Base-by-base conservation (phyloP, 2,888 invertebrate genomes). In the Pyralis farinalis region DNA sequence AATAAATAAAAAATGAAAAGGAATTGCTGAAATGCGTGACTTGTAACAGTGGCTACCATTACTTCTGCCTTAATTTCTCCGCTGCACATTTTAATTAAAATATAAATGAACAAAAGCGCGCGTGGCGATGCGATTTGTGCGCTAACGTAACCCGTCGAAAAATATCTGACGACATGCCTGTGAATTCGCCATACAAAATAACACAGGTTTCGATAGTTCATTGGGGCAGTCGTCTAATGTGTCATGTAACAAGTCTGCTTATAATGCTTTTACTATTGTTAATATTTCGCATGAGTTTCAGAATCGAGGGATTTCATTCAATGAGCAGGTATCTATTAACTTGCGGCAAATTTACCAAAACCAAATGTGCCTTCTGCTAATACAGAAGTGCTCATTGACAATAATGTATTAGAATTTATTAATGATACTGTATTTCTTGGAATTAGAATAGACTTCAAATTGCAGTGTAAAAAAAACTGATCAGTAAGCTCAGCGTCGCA, bases 51-150 rank as follows among this genome's bases (percentile, higher is more conserved):
- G 25, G 12, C 27, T 27, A 38, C 32, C 25, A 40, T 28, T 37
- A 33, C 21, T 28, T 40, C 9, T 5, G 10, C 9, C 27, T 25
- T 10, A 31, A 36, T 31, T 41, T 41, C 37, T 36, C 3, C 25
- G 31, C 12, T n/a, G 9, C 8, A 8, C 7, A 20, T 12, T 33
- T 33, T 33, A 33, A 33, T 9, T 12, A 16, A 33, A 33, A 33
- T 33, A 8, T 33, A 8, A n/a, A 25, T 7, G n/a, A 7, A 25
- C 7, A 5, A 7, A 37, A 11, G 10, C 25, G 36, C 7, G 29
- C 37, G 10, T 39, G 38, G 38, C 38, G 25, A 7, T 39, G 38
- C 27, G 33, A 39, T 27, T 27, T 25, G 16, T 39, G 38, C 27
- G 33, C 27, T 1, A 39, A 39, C 9, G 16, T 39, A 7, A 33